Conservation (phyloP, 2,888 invertebrate species). For the Marasmarcha lunaedactyla region DNA sequence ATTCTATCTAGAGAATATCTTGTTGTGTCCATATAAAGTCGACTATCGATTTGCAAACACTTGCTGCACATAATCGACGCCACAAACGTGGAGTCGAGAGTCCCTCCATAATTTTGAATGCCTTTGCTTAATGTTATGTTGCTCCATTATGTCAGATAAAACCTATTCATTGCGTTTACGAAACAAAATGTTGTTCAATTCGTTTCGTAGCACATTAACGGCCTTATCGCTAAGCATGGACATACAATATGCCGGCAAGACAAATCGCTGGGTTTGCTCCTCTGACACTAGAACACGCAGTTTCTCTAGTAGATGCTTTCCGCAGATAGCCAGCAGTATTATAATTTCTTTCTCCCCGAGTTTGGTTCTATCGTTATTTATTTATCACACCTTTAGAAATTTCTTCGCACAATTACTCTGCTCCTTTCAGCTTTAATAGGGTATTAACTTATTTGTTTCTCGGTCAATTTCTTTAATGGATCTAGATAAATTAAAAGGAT, state of each 20-base stretch:
- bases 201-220: conserved; percentile 13
- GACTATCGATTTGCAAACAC: too few species aligned
- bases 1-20: too few species aligned
- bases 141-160: conserved; percentile 15
- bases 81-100: too few species aligned
- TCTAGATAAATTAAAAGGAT: too few species aligned
- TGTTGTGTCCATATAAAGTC: too few species aligned
- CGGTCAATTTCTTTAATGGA: too few species aligned
- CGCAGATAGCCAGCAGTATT: conserved; percentile 28
- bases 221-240: conserved; percentile 22
- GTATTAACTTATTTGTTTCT: not conserved
- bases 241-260: conserved; percentile 31
- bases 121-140: conserved; percentile 13
- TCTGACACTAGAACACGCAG: conserved; percentile 31
- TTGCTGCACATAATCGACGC: too few species aligned
- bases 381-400: conserved; percentile 1
- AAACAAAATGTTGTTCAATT: conserved; percentile 17
- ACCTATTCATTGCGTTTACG: conserved; percentile 6
- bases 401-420: not conserved
- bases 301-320: conserved; percentile 33
- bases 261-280: conserved; percentile 33
- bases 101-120: too few species aligned
- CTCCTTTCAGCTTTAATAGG: not conserved
- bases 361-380: conserved; percentile 8
- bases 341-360: conserved; percentile 27